Evolutionary conservation across 2,888 invertebrate species (phyloP), one percentile per base, ranked within the genome.

Genomic region (Reticulitermes lucifugus): DNA sequence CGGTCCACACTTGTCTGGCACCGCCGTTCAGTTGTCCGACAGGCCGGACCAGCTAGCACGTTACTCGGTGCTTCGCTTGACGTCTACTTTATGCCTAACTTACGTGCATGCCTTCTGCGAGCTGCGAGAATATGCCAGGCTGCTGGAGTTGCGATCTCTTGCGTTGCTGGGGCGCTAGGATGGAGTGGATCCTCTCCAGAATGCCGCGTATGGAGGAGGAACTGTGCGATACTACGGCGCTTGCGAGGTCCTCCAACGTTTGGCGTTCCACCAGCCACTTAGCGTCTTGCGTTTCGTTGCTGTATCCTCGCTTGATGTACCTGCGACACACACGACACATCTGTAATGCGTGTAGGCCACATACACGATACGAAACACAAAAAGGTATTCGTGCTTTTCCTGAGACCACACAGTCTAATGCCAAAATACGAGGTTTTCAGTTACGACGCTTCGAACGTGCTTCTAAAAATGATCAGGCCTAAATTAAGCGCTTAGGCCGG

Each of bases 231-330:
- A 96, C 94, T 73, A 94, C 94, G 91, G 93, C 93, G 87, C 92
- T 92, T 0, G 96, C 95, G 89, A 96, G 96, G 89, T 94, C 93
- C 89, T 95, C 92, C 87, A 96, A 89, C 10, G 96, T 96, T 86
- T 92, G 91, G 87, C 65, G 65, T 84, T 87, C 87, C 21, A 87
- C 83, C 43, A 51, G 46, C 87, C 87, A 87, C 29, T 25, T 12
- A 75, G 21, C 80, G 46, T 70, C 25, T 51, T 22, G 73, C 35
- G 84, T 85, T 35, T 18, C 80, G 84, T 84, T 83, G 84, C 85
- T 60, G 79, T 85, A 86, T 21, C 85, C 85, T 18, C 43, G 21
- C n/a, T 43, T n/a, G 65, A 86, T 83, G 85, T 87, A 87, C 59
- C 80, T 83, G 83, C 70, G 10, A 83, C 21, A 43, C 25, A 2